A percentile compares a stretch with the other conserved stretches of the same genome.
phyloP scores from a whole-genome alignment of 2,888 invertebrate species.

The Pilophorus perplexus region DNA sequence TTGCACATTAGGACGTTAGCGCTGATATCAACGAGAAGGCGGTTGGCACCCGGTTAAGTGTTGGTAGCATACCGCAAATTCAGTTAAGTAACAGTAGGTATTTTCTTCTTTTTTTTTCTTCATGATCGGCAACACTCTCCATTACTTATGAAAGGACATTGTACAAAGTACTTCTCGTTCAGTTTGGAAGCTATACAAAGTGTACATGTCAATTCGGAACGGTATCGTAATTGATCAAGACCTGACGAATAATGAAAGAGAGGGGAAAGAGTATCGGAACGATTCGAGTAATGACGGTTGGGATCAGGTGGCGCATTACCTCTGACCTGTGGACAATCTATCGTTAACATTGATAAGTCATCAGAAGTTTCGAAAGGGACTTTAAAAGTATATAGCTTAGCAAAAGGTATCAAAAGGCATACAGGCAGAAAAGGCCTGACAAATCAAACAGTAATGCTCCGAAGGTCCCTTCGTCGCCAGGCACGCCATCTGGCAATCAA shows the following conservation, averaged over 20 bases:
- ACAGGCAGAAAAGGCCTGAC: constrained; percentile 24
- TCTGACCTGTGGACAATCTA: constrained; percentile 34
- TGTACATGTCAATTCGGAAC: no score
- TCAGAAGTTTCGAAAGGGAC: constrained; percentile 26
- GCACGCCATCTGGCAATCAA: constrained; percentile 38
- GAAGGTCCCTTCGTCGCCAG: background rate
- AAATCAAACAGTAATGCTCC: constrained; percentile 38
- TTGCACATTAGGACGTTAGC: no score
- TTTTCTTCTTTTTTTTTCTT: no score
- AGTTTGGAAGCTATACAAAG: no score
- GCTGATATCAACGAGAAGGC: no score
- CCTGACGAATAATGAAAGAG: constrained; percentile 4
- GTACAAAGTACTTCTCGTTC: no score
- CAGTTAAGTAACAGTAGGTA: no score
- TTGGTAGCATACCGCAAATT: no score
- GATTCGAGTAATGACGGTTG: constrained; percentile 9
- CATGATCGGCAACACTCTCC: no score
- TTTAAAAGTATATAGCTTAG: constrained; percentile 23
- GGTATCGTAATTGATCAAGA: constrained; percentile 8
- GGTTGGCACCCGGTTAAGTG: no score
- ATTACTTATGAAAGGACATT: no score
- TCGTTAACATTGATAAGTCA: constrained; percentile 34
- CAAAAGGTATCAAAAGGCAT: background rate
- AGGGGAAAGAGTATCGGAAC: background rate
- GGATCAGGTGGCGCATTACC: constrained; percentile 26